Base-by-base conservation (phyloP, 2,113 vertebrate genomes). In the Heptranchias perlo region DNA sequence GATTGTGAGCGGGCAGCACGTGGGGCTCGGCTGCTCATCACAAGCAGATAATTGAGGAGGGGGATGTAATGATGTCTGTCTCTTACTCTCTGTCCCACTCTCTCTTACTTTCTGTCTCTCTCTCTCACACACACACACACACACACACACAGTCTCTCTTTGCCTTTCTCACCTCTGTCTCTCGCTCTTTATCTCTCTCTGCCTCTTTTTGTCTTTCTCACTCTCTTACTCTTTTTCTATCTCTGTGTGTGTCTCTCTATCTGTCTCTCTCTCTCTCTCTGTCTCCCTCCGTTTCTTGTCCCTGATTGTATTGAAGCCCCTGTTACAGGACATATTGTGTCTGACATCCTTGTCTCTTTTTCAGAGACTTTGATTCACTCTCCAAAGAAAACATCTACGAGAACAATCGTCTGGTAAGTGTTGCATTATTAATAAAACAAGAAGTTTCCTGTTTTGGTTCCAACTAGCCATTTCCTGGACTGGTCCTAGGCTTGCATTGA, bases 321-420 rank as follows among this genome's bases (percentile, higher is more conserved):
- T 76, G 73, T 35, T 35, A 11, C 31, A 13, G 54, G 52, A 13
- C 25, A 58, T 39, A 7, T 62, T 21, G 18, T 92, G 18, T 96
- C 1, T 1, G 47, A 61, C 73, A 58, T 96, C 96, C 96, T 96
- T 96, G 96, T 97, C 96, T 93, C 97, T 96, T 1, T 98, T 98
- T 39, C 98, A 99, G 99, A 98, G 98, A 99, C 96, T 99, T 99
- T 96, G 97, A 98, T 96, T 98, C 98, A 0, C 98, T 99, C 96
- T 99, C 98, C 96, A 99, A 99, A 97, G 99, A 99, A 96, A 98
- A 99, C 39, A 97, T 99, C 96, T 99, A 98, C 3, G 98, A 99
- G 97, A 99, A 99, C 97, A 99, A 99, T 97, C 98, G 96, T 31
- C 97, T 99, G 98, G 99, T 99, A 97, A 99, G 99, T 99, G 76